Evolutionary conservation across 2,888 invertebrate genomes (phyloP).

Genomic region (Atrina japonica): DNA sequence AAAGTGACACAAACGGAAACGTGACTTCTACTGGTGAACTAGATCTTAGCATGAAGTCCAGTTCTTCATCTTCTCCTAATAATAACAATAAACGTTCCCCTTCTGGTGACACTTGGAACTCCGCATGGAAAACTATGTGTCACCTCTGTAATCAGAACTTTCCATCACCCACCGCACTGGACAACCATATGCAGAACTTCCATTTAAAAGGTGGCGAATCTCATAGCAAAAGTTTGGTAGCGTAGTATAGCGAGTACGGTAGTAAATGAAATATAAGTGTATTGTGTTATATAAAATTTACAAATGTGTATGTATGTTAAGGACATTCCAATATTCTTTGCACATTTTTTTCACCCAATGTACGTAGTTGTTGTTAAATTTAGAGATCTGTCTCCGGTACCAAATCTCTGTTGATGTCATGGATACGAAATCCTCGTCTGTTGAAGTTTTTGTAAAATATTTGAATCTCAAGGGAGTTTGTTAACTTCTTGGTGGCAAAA

Average conservation of each 20-base stretch:
- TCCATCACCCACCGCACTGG: conserved; percentile 96
- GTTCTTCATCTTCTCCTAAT: conserved; percentile 56
- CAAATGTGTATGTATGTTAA: too few species aligned
- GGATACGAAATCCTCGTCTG: conserved; percentile 5
- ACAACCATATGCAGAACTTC: conserved; percentile 97
- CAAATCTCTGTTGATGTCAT: neutral
- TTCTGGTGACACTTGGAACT: conserved; percentile 59
- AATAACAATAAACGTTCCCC: conserved; percentile 55
- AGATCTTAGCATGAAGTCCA: conserved; percentile 74
- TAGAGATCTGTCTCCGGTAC: too few species aligned
- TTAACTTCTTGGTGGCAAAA: too few species aligned
- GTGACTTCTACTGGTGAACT: conserved; percentile 67
- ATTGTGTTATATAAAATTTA: too few species aligned
- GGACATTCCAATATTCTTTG: conserved; percentile 27
- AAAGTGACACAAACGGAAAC: conserved; percentile 40
- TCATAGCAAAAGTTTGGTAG: conserved; percentile 26
- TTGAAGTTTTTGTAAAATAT: too few species aligned
- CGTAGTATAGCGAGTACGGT: conserved; percentile 24
- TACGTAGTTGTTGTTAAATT: too few species aligned
- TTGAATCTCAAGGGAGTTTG: too few species aligned
- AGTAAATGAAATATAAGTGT: too few species aligned
- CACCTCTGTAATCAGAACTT: conserved; percentile 96
- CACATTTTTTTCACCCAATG: neutral
- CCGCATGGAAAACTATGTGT: conserved; percentile 80
- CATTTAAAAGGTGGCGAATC: conserved; percentile 60